Conservation (phyloP, 2,888 invertebrate genomes). For the Lepidochrysops patricia region DNA sequence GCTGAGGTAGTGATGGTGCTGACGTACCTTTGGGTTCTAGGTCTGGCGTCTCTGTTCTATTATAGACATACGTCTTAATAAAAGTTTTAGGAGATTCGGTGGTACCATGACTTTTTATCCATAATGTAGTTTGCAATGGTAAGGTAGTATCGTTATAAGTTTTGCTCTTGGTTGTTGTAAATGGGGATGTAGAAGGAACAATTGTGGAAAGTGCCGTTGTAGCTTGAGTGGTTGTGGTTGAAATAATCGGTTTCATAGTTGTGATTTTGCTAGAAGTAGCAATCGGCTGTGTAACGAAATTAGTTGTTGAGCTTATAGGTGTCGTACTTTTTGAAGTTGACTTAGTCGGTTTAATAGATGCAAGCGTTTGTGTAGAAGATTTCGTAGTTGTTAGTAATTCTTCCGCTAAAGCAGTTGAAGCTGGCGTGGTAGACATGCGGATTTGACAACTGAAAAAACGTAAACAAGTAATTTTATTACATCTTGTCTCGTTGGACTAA, state of each 20-base stretch:
- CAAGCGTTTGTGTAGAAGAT: constrained; percentile 32
- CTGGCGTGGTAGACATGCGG: constrained; percentile 45
- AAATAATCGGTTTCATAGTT: not conserved
- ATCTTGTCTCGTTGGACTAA: too few relatives aligned
- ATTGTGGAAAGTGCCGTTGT: not conserved
- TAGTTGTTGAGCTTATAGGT: constrained; percentile 19
- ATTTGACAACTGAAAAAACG: constrained; percentile 60
- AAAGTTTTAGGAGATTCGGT: constrained; percentile 22
- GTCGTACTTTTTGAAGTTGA: constrained; percentile 28
- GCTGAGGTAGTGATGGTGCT: constrained; percentile 24
- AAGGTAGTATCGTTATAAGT: constrained; percentile 18
- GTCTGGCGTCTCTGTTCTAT: constrained; percentile 33
- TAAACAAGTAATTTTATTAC: constrained; percentile 17
- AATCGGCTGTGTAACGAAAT: constrained; percentile 21
- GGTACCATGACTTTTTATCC: constrained; percentile 13
- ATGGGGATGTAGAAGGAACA: constrained; percentile 16
- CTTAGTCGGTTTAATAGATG: constrained; percentile 34
- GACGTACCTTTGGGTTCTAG: constrained; percentile 23
- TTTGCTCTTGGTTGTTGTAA: constrained; percentile 23
- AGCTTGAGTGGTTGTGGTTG: not conserved
- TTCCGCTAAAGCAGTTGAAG: constrained; percentile 41
- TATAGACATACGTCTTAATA: constrained; percentile 28
- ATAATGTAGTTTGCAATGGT: constrained; percentile 18
- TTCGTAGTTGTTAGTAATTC: constrained; percentile 53
- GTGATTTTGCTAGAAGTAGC: constrained; percentile 13